Conservation (phyloP, 2,113 vertebrate genomes). For the Polypterus senegalus region DNA sequence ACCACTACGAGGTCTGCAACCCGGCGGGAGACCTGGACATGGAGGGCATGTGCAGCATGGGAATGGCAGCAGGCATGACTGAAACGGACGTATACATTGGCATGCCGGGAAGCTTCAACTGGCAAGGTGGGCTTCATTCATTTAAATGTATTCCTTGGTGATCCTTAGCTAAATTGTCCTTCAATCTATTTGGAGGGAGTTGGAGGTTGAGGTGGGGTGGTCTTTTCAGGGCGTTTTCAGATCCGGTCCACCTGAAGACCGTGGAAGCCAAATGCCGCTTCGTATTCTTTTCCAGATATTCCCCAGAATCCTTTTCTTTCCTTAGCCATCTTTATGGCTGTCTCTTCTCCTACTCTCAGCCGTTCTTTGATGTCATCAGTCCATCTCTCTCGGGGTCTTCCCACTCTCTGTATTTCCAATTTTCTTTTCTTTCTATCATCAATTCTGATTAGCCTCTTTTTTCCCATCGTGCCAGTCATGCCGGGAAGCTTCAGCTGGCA, state of each 20-base stretch:
- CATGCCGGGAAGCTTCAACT: conserved; percentile 61
- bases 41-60: conserved; percentile 84
- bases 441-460: no score
- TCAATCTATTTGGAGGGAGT: not conserved
- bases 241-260: not conserved
- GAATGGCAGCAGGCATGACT: conserved; percentile 72
- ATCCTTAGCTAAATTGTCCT: not conserved
- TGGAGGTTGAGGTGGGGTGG: not conserved
- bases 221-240: not conserved
- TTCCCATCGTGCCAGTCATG: conserved; percentile 29
- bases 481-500: conserved; percentile 77
- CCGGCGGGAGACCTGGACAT: conserved; percentile 44
- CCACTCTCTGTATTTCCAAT: no score
- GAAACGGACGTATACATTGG: conserved; percentile 64
- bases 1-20: conserved; percentile 73
- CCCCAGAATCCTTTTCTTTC: conserved; percentile 24
- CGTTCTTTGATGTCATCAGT: no score
- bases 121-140: conserved; percentile 62
- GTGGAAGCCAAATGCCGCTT: conserved; percentile 2
- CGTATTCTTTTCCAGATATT: conserved; percentile 39
- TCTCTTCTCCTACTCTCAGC: no score
- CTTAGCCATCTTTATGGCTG: no score
- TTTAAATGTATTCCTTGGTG: not conserved
- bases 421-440: no score
- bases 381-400: no score